Evolutionary conservation across 2,888 invertebrate genomes (phyloP), one percentile per base, ranked within the genome.

Genomic region (Meloe dianella): DNA sequence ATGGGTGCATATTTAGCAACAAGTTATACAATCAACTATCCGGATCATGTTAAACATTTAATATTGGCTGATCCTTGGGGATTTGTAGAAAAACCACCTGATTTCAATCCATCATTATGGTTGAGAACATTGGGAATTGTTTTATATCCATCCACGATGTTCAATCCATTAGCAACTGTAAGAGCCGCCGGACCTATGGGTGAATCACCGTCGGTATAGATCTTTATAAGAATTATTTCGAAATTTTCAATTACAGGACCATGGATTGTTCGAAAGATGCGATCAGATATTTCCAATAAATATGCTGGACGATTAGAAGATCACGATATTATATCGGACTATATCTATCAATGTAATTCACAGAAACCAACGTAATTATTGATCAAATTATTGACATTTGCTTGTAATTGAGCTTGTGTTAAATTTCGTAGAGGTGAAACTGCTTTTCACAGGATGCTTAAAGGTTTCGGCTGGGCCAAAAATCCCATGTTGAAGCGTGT

Each of bases 311-410:
- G 88, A 29, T 84, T 94, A 0, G 90, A 93, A 63, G 89, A 91
- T 6, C 88, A 90, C 27, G 86, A 85, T 17, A 84, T 92, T n/a
- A 90, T 97, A 77, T 90, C 95, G 2, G 93, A 96, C 78, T 98
- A 98, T 80, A 93, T 98, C 74, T 97, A 97, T 83, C 97, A 98
- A 81, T 97, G 97, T 81, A 98, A 98, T 84, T 92, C 94, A 51
- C 97, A 97, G 84, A 89, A 88, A 64, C 97, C 98, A 10, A 93
- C 92, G 92, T 93, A 83, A 86, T 61, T 27, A 85, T 83, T 69
- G 61, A 56, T 47, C 4, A 47, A 57, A 41, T 10, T 17, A 54
- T 14, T 14, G 9, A 29, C 1, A 6, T 10, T 54, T 1, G 29
- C 8, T 10, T 5, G 14, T 22, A 7, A 35, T 29, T 58, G 10